Percentiles rank a stretch among this genome's conserved stretches.
Conservation (phyloP, 2,888 invertebrate genomes). For the Perizoma affinitatum region DNA sequence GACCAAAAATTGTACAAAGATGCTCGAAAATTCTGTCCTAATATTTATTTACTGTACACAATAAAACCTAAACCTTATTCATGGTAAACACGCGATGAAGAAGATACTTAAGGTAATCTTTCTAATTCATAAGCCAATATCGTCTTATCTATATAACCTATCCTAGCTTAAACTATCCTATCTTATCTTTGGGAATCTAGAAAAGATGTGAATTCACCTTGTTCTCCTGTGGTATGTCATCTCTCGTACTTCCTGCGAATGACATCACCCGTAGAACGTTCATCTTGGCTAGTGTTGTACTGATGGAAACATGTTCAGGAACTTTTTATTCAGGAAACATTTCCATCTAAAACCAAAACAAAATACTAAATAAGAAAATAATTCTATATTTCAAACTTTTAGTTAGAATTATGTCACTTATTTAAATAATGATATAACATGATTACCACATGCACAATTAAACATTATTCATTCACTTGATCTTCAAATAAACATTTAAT, state of each 20-base stretch:
- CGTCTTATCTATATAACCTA: conserved; percentile 46
- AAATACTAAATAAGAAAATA: conserved; percentile 1
- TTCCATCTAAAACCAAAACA: conserved; percentile 4
- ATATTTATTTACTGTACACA: conserved; percentile 21
- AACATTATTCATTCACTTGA: no score
- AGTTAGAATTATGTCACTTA: no score
- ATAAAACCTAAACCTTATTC: conserved; percentile 12
- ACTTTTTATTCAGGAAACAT: not conserved
- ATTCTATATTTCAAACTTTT: no score
- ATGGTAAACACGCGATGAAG: conserved; percentile 10
- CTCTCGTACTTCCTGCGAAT: not conserved
- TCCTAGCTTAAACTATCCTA: conserved; percentile 42
- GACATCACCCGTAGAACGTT: not conserved
- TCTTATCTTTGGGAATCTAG: conserved; percentile 66
- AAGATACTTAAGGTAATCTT: conserved; percentile 9
- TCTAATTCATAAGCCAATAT: conserved; percentile 37
- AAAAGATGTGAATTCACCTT: conserved; percentile 51
- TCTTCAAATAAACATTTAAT: no score
- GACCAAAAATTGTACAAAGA: conserved; percentile 43
- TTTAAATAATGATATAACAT: no score
- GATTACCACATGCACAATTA: no score
- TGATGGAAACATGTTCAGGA: not conserved
- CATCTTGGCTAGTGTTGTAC: not conserved
- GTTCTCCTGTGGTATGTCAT: conserved; percentile 37
- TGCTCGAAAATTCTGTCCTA: conserved; percentile 28